These are phyloP conservation scores for Tyto alba DNA, from an alignment of 2,113 vertebrate genomes.

Conservation along the genomic window DNA sequence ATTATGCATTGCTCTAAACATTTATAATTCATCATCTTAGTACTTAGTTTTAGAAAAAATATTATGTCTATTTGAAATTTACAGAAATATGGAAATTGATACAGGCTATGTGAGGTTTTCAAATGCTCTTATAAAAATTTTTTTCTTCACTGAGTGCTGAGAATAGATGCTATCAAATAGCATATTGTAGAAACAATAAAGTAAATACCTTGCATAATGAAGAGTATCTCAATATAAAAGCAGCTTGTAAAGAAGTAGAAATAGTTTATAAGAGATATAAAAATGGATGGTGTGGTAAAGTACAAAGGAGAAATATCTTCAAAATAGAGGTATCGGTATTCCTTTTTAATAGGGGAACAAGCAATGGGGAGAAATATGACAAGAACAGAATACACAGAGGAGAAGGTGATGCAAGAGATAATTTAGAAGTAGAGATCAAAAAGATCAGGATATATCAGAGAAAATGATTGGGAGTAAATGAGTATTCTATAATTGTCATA, in stretches of 20 bases:
- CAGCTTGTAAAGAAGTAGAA: not conserved
- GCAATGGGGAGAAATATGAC: not conserved
- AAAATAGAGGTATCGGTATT: not conserved
- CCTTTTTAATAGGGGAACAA: not conserved
- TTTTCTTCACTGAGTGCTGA: not conserved
- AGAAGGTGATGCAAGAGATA: not conserved
- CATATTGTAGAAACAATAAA: not conserved
- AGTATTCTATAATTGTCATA: not conserved
- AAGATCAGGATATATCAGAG: not conserved
- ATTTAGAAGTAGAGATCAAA: not conserved
- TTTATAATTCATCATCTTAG: not conserved
- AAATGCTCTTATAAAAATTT: not conserved
- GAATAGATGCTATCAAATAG: not conserved
- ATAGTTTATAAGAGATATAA: not conserved
- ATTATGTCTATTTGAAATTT: not conserved
- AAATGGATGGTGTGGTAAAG: not conserved
- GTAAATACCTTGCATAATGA: not conserved
- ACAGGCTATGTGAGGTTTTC: not conserved
- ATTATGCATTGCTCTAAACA: not conserved
- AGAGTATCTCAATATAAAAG: not conserved
- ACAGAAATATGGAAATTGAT: not conserved
- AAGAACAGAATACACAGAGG: not conserved
- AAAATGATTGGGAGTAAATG: not conserved
- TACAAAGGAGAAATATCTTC: not conserved
- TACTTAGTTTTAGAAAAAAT: not conserved